Percentiles rank a stretch among this genome's conserved stretches.
Conservation (phyloP, 2,888 invertebrate species). For the Parascotia fuliginaria region DNA sequence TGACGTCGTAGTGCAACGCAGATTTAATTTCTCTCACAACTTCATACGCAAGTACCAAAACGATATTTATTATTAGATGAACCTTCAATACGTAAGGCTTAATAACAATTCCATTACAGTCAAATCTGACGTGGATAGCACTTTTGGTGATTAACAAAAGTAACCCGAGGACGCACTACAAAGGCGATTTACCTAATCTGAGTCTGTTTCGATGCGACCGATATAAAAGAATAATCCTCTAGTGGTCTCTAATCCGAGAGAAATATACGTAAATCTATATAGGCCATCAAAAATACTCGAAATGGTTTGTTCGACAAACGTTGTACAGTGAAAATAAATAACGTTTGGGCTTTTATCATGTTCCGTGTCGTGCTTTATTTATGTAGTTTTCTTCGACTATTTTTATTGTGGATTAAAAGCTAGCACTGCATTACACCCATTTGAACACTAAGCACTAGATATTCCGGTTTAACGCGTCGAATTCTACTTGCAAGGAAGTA, state of each 20-base stretch:
- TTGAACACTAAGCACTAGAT: too few species aligned
- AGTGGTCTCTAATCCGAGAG: constrained; percentile 54
- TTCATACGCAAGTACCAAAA: too few species aligned
- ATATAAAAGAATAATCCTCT: constrained; percentile 57
- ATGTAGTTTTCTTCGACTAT: too few species aligned
- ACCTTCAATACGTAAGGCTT: too few species aligned
- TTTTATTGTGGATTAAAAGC: too few species aligned
- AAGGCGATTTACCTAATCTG: constrained; percentile 69
- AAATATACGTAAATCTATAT: constrained; percentile 32
- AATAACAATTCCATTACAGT: constrained; percentile 7
- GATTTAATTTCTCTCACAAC: too few species aligned
- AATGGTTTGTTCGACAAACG: background rate
- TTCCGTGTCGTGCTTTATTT: background rate
- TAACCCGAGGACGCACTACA: constrained; percentile 51
- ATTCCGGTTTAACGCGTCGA: too few species aligned
- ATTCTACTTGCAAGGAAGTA: too few species aligned
- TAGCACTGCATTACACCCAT: too few species aligned
- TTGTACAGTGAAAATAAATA: background rate
- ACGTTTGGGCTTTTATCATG: background rate
- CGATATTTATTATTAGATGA: too few species aligned
- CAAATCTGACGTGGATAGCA: constrained; percentile 11
- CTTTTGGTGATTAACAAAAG: constrained; percentile 47
- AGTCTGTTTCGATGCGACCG: constrained; percentile 56
- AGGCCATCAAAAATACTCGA: constrained; percentile 12
- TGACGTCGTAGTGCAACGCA: too few species aligned